Percentiles rank a stretch among this genome's conserved stretches.
Conservation (phyloP, 1,140 invertebrate genomes). For the Diabrotica virgifera region DNA sequence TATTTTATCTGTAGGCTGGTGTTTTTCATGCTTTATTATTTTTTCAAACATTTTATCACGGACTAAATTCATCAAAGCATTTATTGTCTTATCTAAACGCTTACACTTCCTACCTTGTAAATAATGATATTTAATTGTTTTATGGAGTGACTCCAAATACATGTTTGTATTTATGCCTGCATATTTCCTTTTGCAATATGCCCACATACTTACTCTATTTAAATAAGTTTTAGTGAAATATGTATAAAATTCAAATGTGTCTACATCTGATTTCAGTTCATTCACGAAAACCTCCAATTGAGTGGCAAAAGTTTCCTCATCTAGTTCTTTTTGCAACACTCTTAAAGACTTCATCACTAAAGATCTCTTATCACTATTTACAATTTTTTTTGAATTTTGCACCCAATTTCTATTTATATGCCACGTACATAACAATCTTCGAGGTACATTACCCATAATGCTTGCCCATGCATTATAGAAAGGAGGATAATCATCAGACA, state of each 20-base stretch:
- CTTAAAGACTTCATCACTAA: conserved; percentile 6
- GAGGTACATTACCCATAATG: conserved; percentile 16
- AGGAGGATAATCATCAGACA: too few relatives aligned
- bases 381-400: conserved; percentile 16
- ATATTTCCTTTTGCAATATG: too few relatives aligned
- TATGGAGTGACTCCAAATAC: too few relatives aligned
- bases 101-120: too few relatives aligned
- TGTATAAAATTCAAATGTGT: neutral
- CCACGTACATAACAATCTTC: conserved; percentile 23
- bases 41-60: too few relatives aligned
- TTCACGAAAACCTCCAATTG: neutral
- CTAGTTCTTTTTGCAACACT: conserved; percentile 2
- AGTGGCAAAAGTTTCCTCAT: neutral
- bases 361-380: conserved; percentile 13
- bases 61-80: too few relatives aligned
- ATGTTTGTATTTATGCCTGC: too few relatives aligned
- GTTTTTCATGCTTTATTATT: too few relatives aligned
- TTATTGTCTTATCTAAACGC: too few relatives aligned
- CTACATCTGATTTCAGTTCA: neutral
- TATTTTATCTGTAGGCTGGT: too few relatives aligned
- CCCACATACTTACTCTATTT: too few relatives aligned
- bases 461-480: conserved; percentile 22
- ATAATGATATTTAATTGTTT: too few relatives aligned
- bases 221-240: conserved; percentile 4
- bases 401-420: conserved; percentile 23